A percentile compares a stretch with the other conserved stretches of the same genome.
Evolutionary conservation across 1,140 invertebrate species (phyloP).

Genomic region (Lethocerus indicus): DNA sequence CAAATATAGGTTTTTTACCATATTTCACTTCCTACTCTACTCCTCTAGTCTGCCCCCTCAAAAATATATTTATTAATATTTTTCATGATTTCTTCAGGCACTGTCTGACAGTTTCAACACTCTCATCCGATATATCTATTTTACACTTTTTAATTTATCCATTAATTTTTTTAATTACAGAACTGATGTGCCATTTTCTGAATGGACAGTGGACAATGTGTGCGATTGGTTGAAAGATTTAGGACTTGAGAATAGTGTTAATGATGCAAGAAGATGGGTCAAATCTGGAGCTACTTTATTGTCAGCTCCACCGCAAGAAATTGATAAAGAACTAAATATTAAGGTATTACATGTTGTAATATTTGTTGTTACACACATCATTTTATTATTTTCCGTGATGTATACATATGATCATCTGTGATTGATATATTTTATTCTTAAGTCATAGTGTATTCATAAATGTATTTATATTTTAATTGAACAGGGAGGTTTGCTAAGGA

Average conservation of each 20-base stretch:
- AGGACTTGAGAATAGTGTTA: conserved; percentile 67
- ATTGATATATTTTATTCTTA: too few relatives aligned
- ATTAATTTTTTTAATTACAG: conserved; percentile 19
- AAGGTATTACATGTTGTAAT: conserved; percentile 28
- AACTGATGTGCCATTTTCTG: conserved; percentile 40
- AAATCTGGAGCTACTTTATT: conserved; percentile 66
- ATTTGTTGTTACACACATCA: too few relatives aligned
- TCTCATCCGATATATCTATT: too few relatives aligned
- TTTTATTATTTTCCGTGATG: too few relatives aligned
- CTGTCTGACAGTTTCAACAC: too few relatives aligned
- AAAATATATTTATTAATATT: not conserved
- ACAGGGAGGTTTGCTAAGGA: conserved; percentile 69
- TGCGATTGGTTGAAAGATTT: conserved; percentile 76
- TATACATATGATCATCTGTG: too few relatives aligned
- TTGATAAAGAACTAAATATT: conserved; percentile 79
- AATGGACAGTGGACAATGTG: conserved; percentile 71
- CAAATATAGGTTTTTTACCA: too few relatives aligned
- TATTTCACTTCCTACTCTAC: too few relatives aligned
- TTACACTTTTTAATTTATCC: not conserved
- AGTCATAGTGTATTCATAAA: too few relatives aligned
- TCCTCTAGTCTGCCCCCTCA: not conserved
- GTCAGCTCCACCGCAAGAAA: conserved; percentile 52
- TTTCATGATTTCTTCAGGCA: too few relatives aligned
- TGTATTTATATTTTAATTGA: too few relatives aligned
- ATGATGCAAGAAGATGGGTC: conserved; percentile 65